Percentiles rank a stretch among this genome's conserved stretches.
These are phyloP conservation scores for Cylas formicarius DNA, from an alignment of 1,140 invertebrate species.

Conservation along the genomic window DNA sequence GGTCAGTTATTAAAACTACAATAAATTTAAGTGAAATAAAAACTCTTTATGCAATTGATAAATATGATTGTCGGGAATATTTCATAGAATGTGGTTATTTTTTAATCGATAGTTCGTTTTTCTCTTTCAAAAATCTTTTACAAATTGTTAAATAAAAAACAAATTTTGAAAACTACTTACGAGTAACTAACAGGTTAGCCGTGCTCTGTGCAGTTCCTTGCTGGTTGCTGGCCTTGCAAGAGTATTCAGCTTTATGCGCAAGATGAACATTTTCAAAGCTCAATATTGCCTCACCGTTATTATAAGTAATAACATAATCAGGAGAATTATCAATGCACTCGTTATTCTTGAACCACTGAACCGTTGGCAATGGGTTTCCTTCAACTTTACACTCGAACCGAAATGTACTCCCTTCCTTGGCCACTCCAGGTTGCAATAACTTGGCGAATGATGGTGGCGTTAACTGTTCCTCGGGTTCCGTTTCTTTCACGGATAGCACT, in stretches of 20 bases:
- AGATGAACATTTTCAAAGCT: conserved; percentile 53
- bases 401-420: conserved; percentile 58
- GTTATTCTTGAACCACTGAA: conserved; percentile 73
- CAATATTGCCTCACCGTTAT: conserved; percentile 56
- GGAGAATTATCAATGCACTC: conserved; percentile 65
- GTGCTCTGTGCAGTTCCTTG: conserved; percentile 56
- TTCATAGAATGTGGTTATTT: no score
- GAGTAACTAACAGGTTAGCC: conserved; percentile 47
- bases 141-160: no score
- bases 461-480: conserved; percentile 56
- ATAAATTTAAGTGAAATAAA: no score
- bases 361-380: conserved; percentile 68
- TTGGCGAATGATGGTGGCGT: conserved; percentile 57
- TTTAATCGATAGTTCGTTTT: no score
- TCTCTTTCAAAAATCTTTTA: no score
- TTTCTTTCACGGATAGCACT: conserved; percentile 67
- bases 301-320: conserved; percentile 60
- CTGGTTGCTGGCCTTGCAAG: conserved; percentile 63
- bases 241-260: conserved; percentile 56
- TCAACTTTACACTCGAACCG: conserved; percentile 64
- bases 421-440: conserved; percentile 53
- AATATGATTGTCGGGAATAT: no score
- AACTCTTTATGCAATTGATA: no score
- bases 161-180: conserved; percentile 39
- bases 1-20: no score